phyloP scores from a whole-genome alignment of 2,113 vertebrate species.

The Channa argus region DNA sequence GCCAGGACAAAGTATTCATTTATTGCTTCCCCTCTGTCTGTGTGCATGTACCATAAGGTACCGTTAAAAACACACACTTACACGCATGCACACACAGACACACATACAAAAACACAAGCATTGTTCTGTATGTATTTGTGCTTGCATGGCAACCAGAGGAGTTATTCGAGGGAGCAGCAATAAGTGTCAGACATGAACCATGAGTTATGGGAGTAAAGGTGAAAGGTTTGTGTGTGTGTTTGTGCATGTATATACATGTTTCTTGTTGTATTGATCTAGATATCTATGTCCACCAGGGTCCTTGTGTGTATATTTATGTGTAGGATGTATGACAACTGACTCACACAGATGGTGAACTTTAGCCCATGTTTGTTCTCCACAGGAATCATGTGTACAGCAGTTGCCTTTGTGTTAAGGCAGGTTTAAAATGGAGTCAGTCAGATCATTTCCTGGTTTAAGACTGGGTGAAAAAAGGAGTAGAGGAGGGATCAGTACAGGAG shows the following conservation, averaged over 20 bases:
- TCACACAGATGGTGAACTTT: conserved; percentile 54
- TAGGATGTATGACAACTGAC: conserved; percentile 33
- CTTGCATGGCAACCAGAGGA: conserved; percentile 40
- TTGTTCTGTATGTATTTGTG: conserved; percentile 45
- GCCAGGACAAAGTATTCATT: conserved; percentile 70
- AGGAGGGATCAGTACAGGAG: conserved; percentile 3
- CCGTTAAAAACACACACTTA: conserved; percentile 1
- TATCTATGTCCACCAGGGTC: background rate
- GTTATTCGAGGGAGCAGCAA: conserved; percentile 42
- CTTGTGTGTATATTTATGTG: conserved; percentile 22
- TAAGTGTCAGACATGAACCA: conserved; percentile 26
- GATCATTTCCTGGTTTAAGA: conserved; percentile 64
- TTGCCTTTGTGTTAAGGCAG: conserved; percentile 60
- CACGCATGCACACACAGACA: conserved; percentile 28
- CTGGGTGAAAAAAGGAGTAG: conserved; percentile 17
- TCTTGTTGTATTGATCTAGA: background rate
- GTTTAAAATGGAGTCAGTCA: conserved; percentile 61
- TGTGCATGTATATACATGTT: background rate
- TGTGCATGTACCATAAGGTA: conserved; percentile 15
- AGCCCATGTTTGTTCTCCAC: conserved; percentile 50
- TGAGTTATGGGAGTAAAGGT: conserved; percentile 18
- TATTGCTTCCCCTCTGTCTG: conserved; percentile 68
- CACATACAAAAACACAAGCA: conserved; percentile 26
- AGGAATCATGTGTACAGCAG: conserved; percentile 65
- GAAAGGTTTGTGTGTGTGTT: conserved; percentile 23